Percentiles rank a stretch among this genome's conserved stretches.
These are phyloP conservation scores for Azorinus chamasolen DNA, from an alignment of 2,888 invertebrate genomes.

Conservation along the genomic window DNA sequence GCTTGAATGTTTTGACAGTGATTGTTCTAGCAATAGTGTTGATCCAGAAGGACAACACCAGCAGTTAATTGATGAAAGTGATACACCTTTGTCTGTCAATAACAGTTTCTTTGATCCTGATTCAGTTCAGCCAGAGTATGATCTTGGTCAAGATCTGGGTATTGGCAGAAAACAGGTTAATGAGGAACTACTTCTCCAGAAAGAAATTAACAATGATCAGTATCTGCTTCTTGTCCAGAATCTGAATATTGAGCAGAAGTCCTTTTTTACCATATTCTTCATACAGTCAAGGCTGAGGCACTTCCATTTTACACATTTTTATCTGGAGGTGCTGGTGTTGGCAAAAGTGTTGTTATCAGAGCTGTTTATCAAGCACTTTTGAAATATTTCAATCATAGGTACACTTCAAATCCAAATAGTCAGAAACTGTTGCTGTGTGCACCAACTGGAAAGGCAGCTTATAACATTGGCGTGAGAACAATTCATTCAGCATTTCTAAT, in stretches of 20 bases:
- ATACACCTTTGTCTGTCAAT: background rate
- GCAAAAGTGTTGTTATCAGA: constrained; percentile 25
- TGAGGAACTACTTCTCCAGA: background rate
- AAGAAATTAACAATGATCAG: constrained; percentile 16
- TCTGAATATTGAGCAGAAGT: constrained; percentile 19
- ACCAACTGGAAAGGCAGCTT: constrained; percentile 63
- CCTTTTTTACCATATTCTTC: constrained; percentile 23
- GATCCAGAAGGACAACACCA: background rate
- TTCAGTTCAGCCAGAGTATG: too few relatives aligned
- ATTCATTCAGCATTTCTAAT: constrained; percentile 56
- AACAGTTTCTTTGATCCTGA: background rate
- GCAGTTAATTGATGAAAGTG: background rate
- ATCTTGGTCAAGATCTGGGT: too few relatives aligned
- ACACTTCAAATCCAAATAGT: constrained; percentile 9
- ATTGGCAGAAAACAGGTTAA: too few relatives aligned
- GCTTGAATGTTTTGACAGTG: background rate
- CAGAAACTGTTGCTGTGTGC: constrained; percentile 26
- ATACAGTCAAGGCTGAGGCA: constrained; percentile 5
- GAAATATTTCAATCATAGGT: constrained; percentile 14
- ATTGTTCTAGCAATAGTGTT: background rate
- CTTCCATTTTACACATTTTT: constrained; percentile 32
- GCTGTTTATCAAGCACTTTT: constrained; percentile 21
- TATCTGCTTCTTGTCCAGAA: background rate
- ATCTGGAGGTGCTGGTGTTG: constrained; percentile 37
- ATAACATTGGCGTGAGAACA: constrained; percentile 59